Base-by-base conservation (phyloP, 2,113 vertebrate species). In the Dicrurus megarhynchus region DNA sequence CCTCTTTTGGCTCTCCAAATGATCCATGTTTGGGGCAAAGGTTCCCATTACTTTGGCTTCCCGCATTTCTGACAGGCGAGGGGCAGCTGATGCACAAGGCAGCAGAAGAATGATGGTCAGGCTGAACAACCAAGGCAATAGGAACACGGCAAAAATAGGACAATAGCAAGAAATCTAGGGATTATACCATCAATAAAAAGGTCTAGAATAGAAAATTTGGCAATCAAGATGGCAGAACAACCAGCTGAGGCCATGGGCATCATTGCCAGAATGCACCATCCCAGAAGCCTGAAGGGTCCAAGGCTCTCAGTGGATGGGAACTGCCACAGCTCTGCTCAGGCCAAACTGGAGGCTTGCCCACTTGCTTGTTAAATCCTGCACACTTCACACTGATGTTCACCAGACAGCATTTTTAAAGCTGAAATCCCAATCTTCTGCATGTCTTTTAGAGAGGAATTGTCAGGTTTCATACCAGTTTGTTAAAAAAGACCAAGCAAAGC, bases 41-140 rank as follows among this genome's bases (percentile, higher is more conserved):
- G 7, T 2, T 81, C 32, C 26, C 39, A 46, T 28, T 0, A 0
- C 12, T 61, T 69, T 52, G 20, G 17, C 13, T 68, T 88, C 52
- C 32, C 0, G 0, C 16, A 23, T 47, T 74, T 73, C 69, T 84
- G 74, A 20, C 42, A 2, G 10, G 10, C 0, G 4, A 84, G 28
- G 39, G 26, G 44, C 15, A 39, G 67, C 50, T 55, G 56, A 35
- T 28, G 19, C 3, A 7, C 56, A 32, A 33, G 37, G 35, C n/a
- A 64, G 50, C 46, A 84, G 30, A 37, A 60, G 53, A 53, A 41
- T 18, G 13, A 61, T 27, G 9, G 41, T 41, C 61, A 61, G 63
- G 63, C 46, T 77, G 56, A 84, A 78, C 57, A 84, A 90, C 28
- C 41, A 69, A 46, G 37, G 22, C 59, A 78, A 56, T 42, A 85